These are phyloP conservation scores for Tor tambroides DNA, from an alignment of 2,113 vertebrate genomes.

Conservation along the genomic window DNA sequence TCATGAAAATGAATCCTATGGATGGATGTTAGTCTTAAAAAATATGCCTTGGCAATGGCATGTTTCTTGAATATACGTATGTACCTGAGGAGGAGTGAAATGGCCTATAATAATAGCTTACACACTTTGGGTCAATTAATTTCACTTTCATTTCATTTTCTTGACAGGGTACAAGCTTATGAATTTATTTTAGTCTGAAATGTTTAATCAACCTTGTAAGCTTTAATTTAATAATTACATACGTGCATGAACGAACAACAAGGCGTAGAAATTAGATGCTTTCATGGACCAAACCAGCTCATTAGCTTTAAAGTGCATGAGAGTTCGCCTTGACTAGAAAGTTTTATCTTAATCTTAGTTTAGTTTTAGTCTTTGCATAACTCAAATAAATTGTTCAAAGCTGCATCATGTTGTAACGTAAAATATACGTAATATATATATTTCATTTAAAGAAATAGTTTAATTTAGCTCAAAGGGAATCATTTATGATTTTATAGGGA, in stretches of 20 bases:
- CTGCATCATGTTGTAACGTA: too few species aligned
- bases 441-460: too few species aligned
- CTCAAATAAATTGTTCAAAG: not conserved
- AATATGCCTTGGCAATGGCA: not conserved
- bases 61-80: not conserved
- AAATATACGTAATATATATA: too few species aligned
- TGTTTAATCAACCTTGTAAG: conserved; percentile 49
- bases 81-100: conserved; percentile 23
- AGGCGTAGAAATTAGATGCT: conserved; percentile 48
- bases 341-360: conserved; percentile 9
- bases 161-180: conserved; percentile 29
- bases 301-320: conserved; percentile 13
- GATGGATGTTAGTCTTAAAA: not conserved
- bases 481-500: too few species aligned
- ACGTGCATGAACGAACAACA: conserved; percentile 34
- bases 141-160: conserved; percentile 43
- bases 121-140: conserved; percentile 15
- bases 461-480: too few species aligned
- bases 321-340: not conserved
- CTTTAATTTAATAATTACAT: conserved; percentile 53
- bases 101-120: conserved; percentile 41
- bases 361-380: conserved; percentile 3
- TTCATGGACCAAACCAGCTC: conserved; percentile 40
- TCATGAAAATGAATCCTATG: not conserved
- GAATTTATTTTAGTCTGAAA: conserved; percentile 41